Evolutionary conservation across 1,140 invertebrate species (phyloP).

Genomic region (Bradynema listronoti): DNA sequence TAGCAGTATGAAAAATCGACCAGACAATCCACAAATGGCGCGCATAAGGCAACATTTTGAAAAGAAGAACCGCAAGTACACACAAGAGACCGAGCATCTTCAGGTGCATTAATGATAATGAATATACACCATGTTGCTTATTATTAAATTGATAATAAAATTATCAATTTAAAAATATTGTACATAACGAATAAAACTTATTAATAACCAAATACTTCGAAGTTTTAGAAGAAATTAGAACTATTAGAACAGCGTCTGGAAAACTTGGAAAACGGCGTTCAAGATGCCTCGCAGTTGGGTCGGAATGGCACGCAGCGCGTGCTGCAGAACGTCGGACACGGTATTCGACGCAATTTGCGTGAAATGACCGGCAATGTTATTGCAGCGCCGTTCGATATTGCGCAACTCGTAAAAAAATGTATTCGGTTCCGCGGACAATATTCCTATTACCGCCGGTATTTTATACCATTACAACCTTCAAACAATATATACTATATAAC

Average conservation of each 20-base stretch:
- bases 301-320: conserved; percentile 24
- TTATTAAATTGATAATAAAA: too few species aligned
- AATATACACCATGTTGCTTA: too few species aligned
- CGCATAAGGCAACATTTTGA: conserved; percentile 46
- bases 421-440: conserved; percentile 47
- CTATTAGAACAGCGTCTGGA: conserved; percentile 40
- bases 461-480: conserved; percentile 5
- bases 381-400: conserved; percentile 38
- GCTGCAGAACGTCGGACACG: conserved; percentile 48
- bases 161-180: too few species aligned
- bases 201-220: conserved; percentile 4
- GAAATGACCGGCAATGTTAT: conserved; percentile 43
- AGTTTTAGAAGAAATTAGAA: conserved; percentile 45
- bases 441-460: conserved; percentile 21
- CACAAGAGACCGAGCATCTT: conserved; percentile 44
- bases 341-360: conserved; percentile 33
- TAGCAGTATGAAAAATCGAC: conserved; percentile 7
- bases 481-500: too few species aligned
- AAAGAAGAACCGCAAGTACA: conserved; percentile 47
- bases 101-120: conserved; percentile 26
- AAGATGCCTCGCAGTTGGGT: conserved; percentile 17
- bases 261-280: conserved; percentile 27
- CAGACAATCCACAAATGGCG: conserved; percentile 42
- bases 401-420: conserved; percentile 44
- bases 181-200: too few species aligned